phyloP scores from a whole-genome alignment of 1,140 invertebrate species.

The Drosophila nigrodunni region DNA sequence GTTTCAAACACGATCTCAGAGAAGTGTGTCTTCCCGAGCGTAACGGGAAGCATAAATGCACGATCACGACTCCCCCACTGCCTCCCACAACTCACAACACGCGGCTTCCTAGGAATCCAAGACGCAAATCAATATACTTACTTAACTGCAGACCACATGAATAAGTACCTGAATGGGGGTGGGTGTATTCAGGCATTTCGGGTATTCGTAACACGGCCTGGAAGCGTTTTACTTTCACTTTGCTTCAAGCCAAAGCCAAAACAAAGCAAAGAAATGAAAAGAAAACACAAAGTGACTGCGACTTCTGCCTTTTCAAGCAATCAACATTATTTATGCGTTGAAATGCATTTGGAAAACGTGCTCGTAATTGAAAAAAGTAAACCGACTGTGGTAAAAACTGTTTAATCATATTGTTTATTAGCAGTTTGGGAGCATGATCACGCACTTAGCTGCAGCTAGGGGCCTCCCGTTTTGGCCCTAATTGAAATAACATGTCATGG shows the following conservation, averaged over 20 bases:
- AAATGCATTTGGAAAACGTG: conserved; percentile 29
- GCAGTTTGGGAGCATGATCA: conserved; percentile 55
- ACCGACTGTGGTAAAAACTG: conserved; percentile 7
- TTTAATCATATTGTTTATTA: conserved; percentile 66
- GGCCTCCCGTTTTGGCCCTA: conserved; percentile 52
- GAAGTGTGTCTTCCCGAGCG: conserved; percentile 8
- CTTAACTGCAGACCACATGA: no score
- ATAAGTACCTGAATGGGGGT: no score
- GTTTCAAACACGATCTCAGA: conserved; percentile 9
- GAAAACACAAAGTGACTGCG: conserved; percentile 38
- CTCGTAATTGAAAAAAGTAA: conserved; percentile 64
- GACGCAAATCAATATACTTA: conserved; percentile 3
- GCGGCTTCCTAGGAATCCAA: conserved; percentile 11
- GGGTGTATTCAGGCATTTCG: not conserved
- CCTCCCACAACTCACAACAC: not conserved
- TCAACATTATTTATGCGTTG: conserved; percentile 33
- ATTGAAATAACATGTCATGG: conserved; percentile 57
- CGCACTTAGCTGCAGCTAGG: conserved; percentile 55
- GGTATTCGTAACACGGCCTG: conserved; percentile 15
- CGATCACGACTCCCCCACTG: not conserved
- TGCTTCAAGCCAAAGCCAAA: conserved; percentile 21
- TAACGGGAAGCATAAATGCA: conserved; percentile 17
- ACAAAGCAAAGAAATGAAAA: conserved; percentile 14
- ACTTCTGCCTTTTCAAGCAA: conserved; percentile 71
- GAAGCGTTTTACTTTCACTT: conserved; percentile 20